Percentiles rank a stretch among this genome's conserved stretches.
Conservation (phyloP, 2,113 vertebrate genomes). For the Sceloporus undulatus region DNA sequence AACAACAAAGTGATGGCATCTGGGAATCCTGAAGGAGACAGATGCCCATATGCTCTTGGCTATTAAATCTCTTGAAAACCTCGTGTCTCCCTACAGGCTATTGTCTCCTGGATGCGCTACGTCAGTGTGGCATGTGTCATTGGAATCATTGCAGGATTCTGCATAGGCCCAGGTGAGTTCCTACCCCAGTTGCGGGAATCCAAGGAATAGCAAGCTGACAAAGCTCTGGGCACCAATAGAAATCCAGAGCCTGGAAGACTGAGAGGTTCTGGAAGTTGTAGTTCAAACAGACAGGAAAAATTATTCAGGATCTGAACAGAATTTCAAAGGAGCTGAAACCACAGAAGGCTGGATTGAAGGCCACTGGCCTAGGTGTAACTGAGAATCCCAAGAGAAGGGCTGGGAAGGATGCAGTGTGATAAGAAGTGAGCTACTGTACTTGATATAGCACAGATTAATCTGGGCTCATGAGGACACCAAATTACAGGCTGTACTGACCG, state of each 20-base stretch:
- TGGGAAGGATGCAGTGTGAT: not conserved
- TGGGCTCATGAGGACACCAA: too few species aligned
- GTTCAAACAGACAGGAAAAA: too few species aligned
- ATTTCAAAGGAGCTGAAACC: not conserved
- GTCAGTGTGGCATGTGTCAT: slow-evolving; percentile 85
- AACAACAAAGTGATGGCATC: not conserved
- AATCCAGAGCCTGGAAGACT: too few species aligned
- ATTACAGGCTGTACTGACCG: too few species aligned
- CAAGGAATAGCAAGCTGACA: rapidly evolving
- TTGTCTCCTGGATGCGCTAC: slow-evolving; percentile 84
- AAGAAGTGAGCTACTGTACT: not conserved
- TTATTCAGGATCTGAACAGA: too few species aligned
- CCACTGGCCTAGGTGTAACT: not conserved
- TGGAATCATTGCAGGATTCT: slow-evolving; percentile 91
- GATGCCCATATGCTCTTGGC: not conserved
- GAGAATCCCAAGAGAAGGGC: not conserved
- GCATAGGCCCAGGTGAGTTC: slow-evolving; percentile 88
- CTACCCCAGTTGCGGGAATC: rapidly evolving
- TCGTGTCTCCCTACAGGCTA: slow-evolving; percentile 56
- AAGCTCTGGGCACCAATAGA: rapidly evolving
- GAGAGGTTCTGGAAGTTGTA: too few species aligned
- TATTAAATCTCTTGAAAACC: not conserved
- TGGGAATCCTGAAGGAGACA: not conserved
- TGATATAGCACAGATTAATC: not conserved
- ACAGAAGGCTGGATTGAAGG: not conserved